Evolutionary conservation across 92 coral and sea anemone genomes (phyloP).

Genomic region (Siderastrea siderea): DNA sequence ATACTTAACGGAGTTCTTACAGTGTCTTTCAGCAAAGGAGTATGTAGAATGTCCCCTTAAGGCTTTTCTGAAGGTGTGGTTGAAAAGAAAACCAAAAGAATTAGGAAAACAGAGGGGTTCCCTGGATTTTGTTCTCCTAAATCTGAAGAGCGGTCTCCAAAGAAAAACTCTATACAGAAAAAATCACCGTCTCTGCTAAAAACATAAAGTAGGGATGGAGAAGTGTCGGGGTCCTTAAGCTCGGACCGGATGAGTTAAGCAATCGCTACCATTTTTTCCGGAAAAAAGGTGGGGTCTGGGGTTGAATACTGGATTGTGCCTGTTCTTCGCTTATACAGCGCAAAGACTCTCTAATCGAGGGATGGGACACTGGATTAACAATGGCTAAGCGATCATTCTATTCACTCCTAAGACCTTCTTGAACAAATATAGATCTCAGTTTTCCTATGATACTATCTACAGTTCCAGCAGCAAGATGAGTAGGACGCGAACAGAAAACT

Average conservation of each 20-base stretch:
- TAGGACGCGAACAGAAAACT: too few species aligned
- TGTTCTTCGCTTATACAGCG: slow-evolving; percentile 37
- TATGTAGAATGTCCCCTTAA: neutral
- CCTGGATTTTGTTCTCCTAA: neutral
- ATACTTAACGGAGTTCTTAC: neutral
- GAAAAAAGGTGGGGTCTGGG: neutral
- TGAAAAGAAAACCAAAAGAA: slow-evolving; percentile 12
- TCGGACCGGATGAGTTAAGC: neutral
- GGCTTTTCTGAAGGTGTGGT: slow-evolving; percentile 11
- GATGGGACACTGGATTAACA: slow-evolving; percentile 38
- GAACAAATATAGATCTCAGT: slow-evolving; percentile 17
- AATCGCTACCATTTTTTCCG: neutral
- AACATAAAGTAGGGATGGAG: neutral
- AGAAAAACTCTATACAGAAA: neutral
- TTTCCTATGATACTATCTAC: slow-evolving; percentile 27
- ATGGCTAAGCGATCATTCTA: neutral
- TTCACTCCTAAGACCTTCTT: too few species aligned
- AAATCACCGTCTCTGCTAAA: slow-evolving; percentile 8
- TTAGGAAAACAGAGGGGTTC: neutral
- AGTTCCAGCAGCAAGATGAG: too few species aligned
- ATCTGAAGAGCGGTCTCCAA: slow-evolving; percentile 10
- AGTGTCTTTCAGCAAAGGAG: neutral
- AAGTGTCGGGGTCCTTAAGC: neutral
- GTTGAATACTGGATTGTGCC: slow-evolving; percentile 35
- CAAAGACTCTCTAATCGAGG: slow-evolving; percentile 26